These are phyloP conservation scores for Ictalurus punctatus DNA, from an alignment of 2,113 vertebrate genomes.

Conservation along the genomic window DNA sequence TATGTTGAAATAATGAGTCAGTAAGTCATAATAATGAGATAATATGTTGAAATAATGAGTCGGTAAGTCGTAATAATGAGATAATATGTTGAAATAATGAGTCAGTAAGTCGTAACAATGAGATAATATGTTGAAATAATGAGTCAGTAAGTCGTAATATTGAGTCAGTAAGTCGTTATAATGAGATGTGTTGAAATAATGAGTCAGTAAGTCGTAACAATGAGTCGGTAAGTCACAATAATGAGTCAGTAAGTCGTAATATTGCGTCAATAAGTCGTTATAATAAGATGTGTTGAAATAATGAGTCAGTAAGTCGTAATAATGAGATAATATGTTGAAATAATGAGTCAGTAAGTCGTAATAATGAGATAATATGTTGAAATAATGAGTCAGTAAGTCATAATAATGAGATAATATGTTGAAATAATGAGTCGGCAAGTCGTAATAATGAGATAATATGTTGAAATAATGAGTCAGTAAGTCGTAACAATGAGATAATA, in stretches of 20 bases:
- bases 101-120: not conserved
- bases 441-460: not conserved
- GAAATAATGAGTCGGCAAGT: not conserved
- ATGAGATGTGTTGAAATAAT: not conserved
- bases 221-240: not conserved
- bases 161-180: not conserved
- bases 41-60: no score
- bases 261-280: not conserved
- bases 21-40: no score
- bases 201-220: not conserved
- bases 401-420: no score
- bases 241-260: not conserved
- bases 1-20: no score
- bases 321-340: not conserved
- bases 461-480: no score
- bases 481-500: no score
- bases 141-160: no score
- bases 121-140: not conserved
- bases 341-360: not conserved
- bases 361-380: not conserved
- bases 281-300: not conserved
- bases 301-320: not conserved
- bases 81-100: no score
- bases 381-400: not conserved
- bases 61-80: no score